phyloP scores from a whole-genome alignment of 64 coral and sea anemone species.

The Orbicella faveolata region DNA sequence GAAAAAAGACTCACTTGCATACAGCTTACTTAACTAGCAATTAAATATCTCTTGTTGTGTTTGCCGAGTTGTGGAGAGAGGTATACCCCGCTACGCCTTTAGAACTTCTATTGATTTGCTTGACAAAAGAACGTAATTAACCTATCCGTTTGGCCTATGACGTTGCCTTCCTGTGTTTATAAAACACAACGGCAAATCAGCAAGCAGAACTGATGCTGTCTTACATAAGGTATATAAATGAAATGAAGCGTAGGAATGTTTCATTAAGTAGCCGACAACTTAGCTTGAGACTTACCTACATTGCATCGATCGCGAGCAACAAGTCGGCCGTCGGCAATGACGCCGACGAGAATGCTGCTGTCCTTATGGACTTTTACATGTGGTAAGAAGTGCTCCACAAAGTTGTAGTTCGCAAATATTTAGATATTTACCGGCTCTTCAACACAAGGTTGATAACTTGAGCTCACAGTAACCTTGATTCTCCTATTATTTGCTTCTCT shows the following conservation, averaged over 20 bases:
- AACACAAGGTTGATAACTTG: background rate
- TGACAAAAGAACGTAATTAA: slow-evolving; percentile 23
- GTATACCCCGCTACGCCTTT: background rate
- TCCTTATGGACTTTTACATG: background rate
- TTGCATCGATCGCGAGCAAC: too few relatives aligned
- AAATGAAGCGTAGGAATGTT: background rate
- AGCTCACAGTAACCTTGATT: background rate
- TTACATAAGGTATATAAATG: background rate
- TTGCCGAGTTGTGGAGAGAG: too few relatives aligned
- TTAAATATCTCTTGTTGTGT: too few relatives aligned
- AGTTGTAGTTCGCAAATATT: background rate
- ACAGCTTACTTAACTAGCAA: too few relatives aligned
- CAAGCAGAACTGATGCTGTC: background rate
- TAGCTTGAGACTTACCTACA: too few relatives aligned
- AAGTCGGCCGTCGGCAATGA: background rate
- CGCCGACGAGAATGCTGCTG: background rate
- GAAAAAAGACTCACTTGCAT: too few relatives aligned
- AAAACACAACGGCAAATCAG: background rate
- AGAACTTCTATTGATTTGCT: background rate
- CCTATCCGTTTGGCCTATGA: background rate
- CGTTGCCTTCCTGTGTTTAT: background rate
- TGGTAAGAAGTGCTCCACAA: background rate
- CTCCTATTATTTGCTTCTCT: background rate
- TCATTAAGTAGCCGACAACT: background rate
- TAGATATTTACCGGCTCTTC: background rate